These are phyloP conservation scores for Melinopterus prodromus DNA, from an alignment of 2,888 invertebrate species.

Conservation along the genomic window DNA sequence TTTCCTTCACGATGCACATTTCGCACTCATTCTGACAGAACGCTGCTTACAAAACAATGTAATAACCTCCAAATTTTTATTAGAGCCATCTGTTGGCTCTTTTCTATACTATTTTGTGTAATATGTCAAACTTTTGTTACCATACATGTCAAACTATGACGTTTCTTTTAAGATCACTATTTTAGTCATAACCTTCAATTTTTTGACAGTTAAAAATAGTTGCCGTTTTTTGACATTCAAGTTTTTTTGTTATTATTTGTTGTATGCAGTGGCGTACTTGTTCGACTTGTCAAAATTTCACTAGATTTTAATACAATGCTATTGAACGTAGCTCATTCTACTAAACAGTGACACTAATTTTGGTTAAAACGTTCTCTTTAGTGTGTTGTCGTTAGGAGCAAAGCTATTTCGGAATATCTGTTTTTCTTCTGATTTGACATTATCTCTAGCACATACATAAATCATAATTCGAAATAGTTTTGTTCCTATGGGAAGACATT, in stretches of 20 bases:
- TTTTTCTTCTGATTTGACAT: background rate
- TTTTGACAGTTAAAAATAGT: background rate
- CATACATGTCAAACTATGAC: background rate
- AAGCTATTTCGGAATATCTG: background rate
- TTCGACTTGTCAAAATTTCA: constrained; percentile 6
- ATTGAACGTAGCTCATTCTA: constrained; percentile 50
- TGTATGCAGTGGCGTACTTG: background rate
- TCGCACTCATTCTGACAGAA: background rate
- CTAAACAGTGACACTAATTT: constrained; percentile 4
- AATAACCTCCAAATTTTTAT: background rate
- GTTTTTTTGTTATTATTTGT: background rate
- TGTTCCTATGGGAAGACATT: background rate
- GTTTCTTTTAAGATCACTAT: background rate
- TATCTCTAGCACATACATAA: background rate
- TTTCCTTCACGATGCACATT: background rate
- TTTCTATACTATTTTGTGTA: background rate
- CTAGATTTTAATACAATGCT: constrained; percentile 52
- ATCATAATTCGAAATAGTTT: background rate
- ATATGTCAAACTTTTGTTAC: background rate
- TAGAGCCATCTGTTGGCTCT: background rate
- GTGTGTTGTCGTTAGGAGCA: background rate
- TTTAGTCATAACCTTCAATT: background rate
- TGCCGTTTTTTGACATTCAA: background rate
- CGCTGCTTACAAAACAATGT: background rate
- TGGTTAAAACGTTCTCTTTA: constrained; percentile 4